Percentiles rank a stretch among this genome's conserved stretches.
Conservation (phyloP, 92 coral and sea anemone species). For the Porites lobata region DNA sequence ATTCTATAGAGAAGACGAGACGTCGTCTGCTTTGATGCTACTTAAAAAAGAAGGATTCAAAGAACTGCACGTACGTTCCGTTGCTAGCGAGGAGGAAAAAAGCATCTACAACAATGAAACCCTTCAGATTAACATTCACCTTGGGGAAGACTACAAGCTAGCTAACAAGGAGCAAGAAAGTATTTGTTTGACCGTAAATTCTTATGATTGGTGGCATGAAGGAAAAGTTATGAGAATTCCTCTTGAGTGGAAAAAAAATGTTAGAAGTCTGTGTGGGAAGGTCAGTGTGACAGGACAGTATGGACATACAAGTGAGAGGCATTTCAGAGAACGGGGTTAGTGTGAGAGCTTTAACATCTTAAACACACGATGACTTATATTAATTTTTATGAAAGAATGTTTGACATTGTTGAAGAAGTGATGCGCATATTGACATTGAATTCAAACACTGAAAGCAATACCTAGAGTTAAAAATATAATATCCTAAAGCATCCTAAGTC, state of each 20-base stretch:
- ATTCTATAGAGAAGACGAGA: neutral
- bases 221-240: neutral
- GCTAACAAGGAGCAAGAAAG: neutral
- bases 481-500: neutral
- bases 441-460: too few species aligned
- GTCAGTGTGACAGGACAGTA: neutral
- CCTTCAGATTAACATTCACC: neutral
- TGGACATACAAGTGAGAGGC: neutral
- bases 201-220: neutral
- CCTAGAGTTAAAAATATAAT: too few species aligned
- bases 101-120: conserved; percentile 8
- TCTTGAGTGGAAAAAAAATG: neutral
- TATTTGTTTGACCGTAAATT: neutral
- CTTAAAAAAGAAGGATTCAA: neutral
- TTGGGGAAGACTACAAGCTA: conserved; percentile 2
- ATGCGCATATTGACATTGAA: too few species aligned
- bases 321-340: neutral
- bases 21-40: conserved; percentile 2
- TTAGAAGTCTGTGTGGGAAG: neutral
- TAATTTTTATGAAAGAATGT: too few species aligned
- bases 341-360: neutral
- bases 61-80: neutral
- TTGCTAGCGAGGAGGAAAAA: neutral
- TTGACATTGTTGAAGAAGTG: too few species aligned
- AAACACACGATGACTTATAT: neutral